A percentile compares a stretch with the other conserved stretches of the same genome.
phyloP scores from a whole-genome alignment of 2,113 vertebrate species.

The Zosterops borbonicus region DNA sequence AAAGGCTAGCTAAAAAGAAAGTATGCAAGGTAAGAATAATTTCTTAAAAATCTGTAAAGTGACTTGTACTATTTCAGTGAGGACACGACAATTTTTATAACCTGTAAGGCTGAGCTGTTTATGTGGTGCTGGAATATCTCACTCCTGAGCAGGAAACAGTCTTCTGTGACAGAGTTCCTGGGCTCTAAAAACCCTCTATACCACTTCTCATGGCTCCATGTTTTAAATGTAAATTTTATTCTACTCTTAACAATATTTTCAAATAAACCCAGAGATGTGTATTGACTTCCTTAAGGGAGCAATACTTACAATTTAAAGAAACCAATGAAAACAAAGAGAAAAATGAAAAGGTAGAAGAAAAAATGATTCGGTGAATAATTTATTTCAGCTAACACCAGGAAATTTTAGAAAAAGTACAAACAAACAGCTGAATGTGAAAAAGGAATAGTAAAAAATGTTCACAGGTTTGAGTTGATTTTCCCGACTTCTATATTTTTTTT shows the following conservation, averaged over 20 bases:
- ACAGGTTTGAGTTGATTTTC: not conserved
- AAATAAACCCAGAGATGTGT: not conserved
- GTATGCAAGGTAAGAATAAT: not conserved
- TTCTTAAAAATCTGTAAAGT: not conserved
- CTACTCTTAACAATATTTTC: not conserved
- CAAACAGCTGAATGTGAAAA: not conserved
- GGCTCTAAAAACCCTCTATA: fast-evolving
- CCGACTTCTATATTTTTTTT: not conserved
- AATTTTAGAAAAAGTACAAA: not conserved
- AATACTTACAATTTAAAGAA: not conserved
- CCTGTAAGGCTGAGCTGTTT: not conserved
- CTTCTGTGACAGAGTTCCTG: not conserved
- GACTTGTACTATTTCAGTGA: not conserved
- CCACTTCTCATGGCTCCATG: not conserved
- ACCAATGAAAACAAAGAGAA: not conserved
- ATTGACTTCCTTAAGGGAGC: not conserved
- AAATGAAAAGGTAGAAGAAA: not conserved
- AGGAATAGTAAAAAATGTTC: not conserved
- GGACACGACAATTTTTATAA: not conserved
- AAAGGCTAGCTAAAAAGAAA: not conserved
- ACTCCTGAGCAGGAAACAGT: not conserved
- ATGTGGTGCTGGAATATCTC: not conserved
- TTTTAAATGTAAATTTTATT: not conserved
- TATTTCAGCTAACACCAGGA: not conserved
- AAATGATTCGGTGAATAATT: not conserved